A percentile compares a stretch with the other conserved stretches of the same genome.
Conservation (phyloP, 2,797 vertebrate genomes). For the Microcaecilia unicolor region DNA sequence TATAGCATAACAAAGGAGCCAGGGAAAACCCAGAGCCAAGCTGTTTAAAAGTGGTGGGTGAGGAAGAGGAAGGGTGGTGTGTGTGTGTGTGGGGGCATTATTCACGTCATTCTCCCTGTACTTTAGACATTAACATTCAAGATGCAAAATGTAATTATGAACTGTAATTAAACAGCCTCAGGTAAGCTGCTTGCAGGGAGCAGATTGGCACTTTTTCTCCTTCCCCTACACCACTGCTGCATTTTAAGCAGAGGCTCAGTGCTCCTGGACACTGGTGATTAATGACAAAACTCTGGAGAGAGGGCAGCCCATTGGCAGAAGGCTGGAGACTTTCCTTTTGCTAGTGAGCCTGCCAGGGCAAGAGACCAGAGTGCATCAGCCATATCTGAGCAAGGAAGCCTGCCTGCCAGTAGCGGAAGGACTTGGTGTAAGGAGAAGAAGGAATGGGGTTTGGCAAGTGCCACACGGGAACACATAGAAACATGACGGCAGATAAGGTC, state of each 20-base stretch:
- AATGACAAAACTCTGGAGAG: constrained; percentile 26
- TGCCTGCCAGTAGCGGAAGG: constrained; percentile 2
- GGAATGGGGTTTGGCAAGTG: background rate
- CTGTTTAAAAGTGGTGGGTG: no score
- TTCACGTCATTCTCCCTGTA: no score
- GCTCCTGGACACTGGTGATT: constrained; percentile 43
- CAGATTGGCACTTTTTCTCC: constrained; percentile 56
- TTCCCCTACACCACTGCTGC: constrained; percentile 38
- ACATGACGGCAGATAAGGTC: no score
- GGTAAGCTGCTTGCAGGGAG: constrained; percentile 54
- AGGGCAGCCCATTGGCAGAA: background rate
- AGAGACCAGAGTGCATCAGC: background rate
- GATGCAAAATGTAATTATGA: constrained; percentile 66
- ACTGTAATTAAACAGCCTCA: constrained; percentile 68
- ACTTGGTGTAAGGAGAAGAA: background rate
- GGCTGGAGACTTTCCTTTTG: background rate
- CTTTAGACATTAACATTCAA: constrained; percentile 51
- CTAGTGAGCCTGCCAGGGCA: background rate
- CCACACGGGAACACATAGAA: no score
- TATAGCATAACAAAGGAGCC: no score
- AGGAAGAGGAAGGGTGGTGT: no score
- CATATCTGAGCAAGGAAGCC: background rate
- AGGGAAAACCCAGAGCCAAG: no score
- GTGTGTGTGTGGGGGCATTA: no score
- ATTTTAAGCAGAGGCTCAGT: constrained; percentile 51